Evolutionary conservation across 1,140 invertebrate genomes (phyloP).

Genomic region (Formica selysi): DNA sequence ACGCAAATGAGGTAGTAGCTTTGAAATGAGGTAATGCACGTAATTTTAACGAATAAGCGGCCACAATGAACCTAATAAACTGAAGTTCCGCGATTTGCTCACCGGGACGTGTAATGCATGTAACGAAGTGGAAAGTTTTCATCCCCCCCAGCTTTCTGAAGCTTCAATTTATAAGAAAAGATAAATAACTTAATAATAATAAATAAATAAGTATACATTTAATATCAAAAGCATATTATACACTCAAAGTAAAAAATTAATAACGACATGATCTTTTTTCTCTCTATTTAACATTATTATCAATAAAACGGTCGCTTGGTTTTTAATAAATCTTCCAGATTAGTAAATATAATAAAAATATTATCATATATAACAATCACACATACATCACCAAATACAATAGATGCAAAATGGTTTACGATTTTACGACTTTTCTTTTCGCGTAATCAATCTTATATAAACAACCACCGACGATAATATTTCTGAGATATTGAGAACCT

Average conservation of each 20-base stretch:
- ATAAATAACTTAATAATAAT: conserved; percentile 21
- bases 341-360: neutral
- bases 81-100: conserved; percentile 54
- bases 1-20: conserved; percentile 38
- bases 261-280: neutral
- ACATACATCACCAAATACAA: neutral
- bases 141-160: conserved; percentile 1
- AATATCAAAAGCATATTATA: neutral
- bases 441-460: neutral
- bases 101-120: conserved; percentile 24
- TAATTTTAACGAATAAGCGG: conserved; percentile 57
- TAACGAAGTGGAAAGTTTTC: conserved; percentile 45
- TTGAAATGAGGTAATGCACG: conserved; percentile 45
- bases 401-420: neutral
- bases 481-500: conserved; percentile 42
- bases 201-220: neutral
- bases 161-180: conserved; percentile 27
- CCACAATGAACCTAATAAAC: conserved; percentile 53
- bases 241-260: neutral
- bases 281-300: neutral
- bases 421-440: neutral
- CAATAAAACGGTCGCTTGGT: neutral
- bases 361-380: neutral
- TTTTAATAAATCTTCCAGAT: neutral
- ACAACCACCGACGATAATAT: neutral